Conservation (phyloP, 2,888 invertebrate species). For the Ormyrus rosae region DNA sequence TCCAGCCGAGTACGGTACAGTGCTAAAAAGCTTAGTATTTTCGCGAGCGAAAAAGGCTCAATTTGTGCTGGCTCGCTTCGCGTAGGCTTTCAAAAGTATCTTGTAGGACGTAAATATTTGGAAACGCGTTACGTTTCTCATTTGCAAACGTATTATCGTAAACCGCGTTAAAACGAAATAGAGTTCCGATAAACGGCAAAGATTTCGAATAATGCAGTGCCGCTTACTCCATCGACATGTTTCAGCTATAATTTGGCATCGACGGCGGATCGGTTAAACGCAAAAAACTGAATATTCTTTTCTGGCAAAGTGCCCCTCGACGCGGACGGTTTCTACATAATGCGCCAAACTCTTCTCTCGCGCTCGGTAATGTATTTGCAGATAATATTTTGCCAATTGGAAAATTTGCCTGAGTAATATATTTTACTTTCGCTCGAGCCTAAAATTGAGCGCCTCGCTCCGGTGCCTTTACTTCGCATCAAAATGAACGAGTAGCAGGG, state of each 20-base stretch:
- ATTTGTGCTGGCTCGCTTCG: neutral
- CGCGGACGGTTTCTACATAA: neutral
- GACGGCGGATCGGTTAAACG: conserved; percentile 5
- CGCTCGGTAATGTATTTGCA: neutral
- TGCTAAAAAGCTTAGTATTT: neutral
- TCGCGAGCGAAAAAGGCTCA: neutral
- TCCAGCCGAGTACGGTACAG: neutral
- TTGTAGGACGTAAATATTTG: neutral
- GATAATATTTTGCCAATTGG: neutral
- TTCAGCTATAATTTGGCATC: neutral
- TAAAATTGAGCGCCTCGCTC: too few species aligned
- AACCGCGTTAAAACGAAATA: too few species aligned
- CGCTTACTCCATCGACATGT: too few species aligned
- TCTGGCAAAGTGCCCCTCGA: conserved; percentile 15
- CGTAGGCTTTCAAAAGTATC: neutral
- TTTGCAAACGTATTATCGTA: too few species aligned
- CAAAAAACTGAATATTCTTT: conserved; percentile 19
- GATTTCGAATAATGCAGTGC: too few species aligned
- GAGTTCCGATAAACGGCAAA: too few species aligned
- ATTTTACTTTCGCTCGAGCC: too few species aligned
- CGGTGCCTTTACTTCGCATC: too few species aligned
- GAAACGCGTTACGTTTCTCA: neutral
- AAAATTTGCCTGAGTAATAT: neutral
- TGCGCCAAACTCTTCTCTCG: conserved; percentile 8
- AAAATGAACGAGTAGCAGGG: too few species aligned